Conservation (phyloP, 2,888 invertebrate genomes). For the Subacronicta megacephala region DNA sequence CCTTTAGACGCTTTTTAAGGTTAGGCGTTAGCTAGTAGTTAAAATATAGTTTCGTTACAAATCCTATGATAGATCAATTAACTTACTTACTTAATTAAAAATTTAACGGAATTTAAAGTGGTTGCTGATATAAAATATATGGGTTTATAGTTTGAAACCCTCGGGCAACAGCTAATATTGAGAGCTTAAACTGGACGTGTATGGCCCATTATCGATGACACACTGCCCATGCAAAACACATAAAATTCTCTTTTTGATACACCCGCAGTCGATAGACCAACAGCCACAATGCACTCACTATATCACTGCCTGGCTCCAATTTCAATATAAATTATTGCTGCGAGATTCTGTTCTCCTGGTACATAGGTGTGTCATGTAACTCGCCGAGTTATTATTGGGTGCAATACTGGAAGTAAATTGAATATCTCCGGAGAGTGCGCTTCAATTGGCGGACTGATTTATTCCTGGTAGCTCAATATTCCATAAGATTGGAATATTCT, state of each 20-base stretch:
- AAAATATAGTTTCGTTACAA: no score
- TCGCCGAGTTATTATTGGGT: conserved; percentile 34
- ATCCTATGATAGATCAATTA: no score
- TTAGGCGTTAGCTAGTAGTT: no score
- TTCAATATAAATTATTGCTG: conserved; percentile 6
- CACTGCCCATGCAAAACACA: background rate
- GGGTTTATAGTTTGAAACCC: no score
- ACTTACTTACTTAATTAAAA: no score
- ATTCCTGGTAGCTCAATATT: conserved; percentile 9
- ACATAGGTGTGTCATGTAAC: conserved; percentile 20
- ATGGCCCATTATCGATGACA: conserved; percentile 2
- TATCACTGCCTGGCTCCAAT: conserved; percentile 6
- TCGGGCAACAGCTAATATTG: background rate
- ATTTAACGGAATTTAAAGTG: background rate
- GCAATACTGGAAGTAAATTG: conserved; percentile 31
- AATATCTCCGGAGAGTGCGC: conserved; percentile 22
- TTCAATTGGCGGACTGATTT: conserved; percentile 15
- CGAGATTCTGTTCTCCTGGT: conserved; percentile 10
- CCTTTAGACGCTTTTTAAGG: no score
- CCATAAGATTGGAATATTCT: conserved; percentile 9
- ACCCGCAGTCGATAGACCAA: background rate
- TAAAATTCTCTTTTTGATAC: background rate
- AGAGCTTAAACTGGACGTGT: background rate
- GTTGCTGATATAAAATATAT: background rate
- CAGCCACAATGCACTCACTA: conserved; percentile 1